phyloP scores from a whole-genome alignment of 2,797 vertebrate species.

The Pogonophryne albipinna region DNA sequence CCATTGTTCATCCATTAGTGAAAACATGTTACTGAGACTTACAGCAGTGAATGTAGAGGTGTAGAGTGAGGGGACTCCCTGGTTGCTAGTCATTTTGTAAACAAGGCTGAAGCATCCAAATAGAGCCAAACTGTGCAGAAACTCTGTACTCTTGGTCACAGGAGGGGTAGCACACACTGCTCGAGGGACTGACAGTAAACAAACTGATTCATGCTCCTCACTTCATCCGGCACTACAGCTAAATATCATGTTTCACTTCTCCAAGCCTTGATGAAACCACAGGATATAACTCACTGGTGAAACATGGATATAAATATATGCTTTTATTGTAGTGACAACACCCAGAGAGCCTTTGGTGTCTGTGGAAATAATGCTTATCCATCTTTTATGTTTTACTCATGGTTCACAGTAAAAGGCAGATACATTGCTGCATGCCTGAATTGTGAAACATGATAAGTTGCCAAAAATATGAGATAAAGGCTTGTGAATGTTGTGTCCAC shows the following conservation, averaged over 20 bases:
- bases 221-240: conserved; percentile 16
- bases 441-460: background rate
- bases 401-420: conserved; percentile 3
- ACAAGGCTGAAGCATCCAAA: conserved; percentile 20
- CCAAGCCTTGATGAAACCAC: conserved; percentile 8
- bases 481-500: background rate
- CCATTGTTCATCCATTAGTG: conserved; percentile 21
- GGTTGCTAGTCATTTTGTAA: conserved; percentile 20
- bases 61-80: conserved; percentile 1
- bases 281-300: conserved; percentile 4
- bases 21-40: conserved; percentile 24
- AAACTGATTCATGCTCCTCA: conserved; percentile 39
- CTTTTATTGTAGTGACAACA: conserved; percentile 2
- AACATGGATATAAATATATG: conserved; percentile 2
- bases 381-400: background rate
- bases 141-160: conserved; percentile 11
- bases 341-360: background rate
- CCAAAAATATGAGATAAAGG: conserved; percentile 5
- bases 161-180: conserved; percentile 9
- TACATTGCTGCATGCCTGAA: background rate
- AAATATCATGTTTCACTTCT: conserved; percentile 41
- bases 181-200: conserved; percentile 34
- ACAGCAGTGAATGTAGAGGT: background rate
- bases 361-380: background rate
- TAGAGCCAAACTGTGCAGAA: conserved; percentile 13